A percentile compares a stretch with the other conserved stretches of the same genome.
phyloP scores from a whole-genome alignment of 2,113 vertebrate species.

The Buteo buteo region DNA sequence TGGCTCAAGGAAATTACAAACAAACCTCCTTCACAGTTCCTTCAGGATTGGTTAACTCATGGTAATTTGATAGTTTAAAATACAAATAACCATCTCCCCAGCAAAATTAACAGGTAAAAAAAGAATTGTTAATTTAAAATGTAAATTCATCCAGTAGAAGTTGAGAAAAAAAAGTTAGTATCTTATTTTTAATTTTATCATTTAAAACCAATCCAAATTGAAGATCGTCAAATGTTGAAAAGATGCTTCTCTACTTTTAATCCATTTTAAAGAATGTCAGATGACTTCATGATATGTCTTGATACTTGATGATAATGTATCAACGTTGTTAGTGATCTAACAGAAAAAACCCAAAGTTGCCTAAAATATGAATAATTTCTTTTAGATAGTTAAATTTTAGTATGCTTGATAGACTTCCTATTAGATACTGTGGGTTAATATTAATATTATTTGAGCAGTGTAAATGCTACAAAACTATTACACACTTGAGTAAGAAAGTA shows the following conservation, averaged over 20 bases:
- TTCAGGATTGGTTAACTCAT: neutral
- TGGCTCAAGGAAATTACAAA: neutral
- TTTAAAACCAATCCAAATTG: neutral
- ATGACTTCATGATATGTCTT: neutral
- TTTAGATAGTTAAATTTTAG: neutral
- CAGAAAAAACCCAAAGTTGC: neutral
- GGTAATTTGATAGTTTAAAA: neutral
- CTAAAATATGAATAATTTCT: neutral
- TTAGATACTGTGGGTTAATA: neutral
- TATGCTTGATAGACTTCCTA: neutral
- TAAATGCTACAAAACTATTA: neutral
- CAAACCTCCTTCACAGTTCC: neutral
- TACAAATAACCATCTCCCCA: neutral
- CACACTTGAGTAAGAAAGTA: neutral
- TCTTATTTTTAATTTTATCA: neutral
- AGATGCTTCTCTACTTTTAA: neutral
- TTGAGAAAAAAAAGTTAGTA: neutral
- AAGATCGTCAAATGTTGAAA: neutral
- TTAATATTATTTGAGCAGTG: neutral
- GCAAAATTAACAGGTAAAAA: neutral
- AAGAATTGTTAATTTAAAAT: neutral
- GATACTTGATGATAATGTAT: neutral
- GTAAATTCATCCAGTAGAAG: neutral
- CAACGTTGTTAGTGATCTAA: neutral
- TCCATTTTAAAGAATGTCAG: neutral